Evolutionary conservation across 2,888 invertebrate species (phyloP).

Genomic region (Autographa pulchrina): DNA sequence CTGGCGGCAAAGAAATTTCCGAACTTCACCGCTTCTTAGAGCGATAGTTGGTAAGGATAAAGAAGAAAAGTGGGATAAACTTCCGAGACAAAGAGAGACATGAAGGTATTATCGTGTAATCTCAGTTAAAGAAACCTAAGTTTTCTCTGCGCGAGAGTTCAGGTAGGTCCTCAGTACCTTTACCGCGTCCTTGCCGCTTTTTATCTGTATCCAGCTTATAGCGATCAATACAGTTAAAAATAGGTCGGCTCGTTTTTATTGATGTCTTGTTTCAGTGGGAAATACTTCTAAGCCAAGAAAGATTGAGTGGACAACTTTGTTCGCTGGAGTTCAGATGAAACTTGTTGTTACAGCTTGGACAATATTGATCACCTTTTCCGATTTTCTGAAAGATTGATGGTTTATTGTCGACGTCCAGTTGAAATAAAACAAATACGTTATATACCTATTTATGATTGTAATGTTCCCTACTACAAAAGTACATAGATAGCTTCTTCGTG

Average conservation of each 20-base stretch:
- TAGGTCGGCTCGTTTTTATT: constrained; percentile 17
- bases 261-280: constrained; percentile 17
- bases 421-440: background rate
- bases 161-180: constrained; percentile 14
- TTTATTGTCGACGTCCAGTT: background rate
- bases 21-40: background rate
- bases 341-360: background rate
- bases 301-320: constrained; percentile 8
- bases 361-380: background rate
- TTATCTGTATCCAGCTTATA: constrained; percentile 41
- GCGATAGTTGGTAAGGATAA: background rate
- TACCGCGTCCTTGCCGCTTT: constrained; percentile 9
- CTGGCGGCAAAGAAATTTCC: background rate
- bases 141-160: background rate
- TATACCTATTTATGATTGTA: no score
- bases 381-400: background rate
- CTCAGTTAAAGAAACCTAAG: no score
- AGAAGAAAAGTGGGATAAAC: no score
- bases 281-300: background rate
- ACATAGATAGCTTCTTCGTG: no score
- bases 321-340: background rate
- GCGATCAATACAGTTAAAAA: constrained; percentile 41
- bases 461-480: no score
- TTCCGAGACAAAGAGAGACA: no score
- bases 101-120: no score